Percentiles rank a stretch among this genome's conserved stretches.
Conservation (phyloP, 2,888 invertebrate species). For the Tenthredo livida region DNA sequence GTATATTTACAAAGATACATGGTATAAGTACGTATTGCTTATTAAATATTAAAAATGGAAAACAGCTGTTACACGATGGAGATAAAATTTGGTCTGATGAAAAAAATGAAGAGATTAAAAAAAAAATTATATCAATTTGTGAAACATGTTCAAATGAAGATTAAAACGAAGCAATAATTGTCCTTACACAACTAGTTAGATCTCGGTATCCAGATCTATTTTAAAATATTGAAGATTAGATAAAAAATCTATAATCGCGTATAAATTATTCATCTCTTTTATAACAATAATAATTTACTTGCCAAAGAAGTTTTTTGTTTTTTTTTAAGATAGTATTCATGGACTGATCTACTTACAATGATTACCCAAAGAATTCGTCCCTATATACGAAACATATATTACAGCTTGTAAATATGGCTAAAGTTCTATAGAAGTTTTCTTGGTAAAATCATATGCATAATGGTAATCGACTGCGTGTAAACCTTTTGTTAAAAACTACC, state of each 20-base stretch:
- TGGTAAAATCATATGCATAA: not conserved
- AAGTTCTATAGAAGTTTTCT: not conserved
- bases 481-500: not conserved
- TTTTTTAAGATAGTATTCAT: not conserved
- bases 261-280: constrained; percentile 8
- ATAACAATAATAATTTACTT: constrained; percentile 39
- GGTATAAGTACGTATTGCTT: constrained; percentile 31
- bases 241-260: not conserved
- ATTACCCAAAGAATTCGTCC: not conserved
- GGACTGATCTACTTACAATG: constrained; percentile 13
- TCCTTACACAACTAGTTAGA: not conserved
- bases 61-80: not conserved
- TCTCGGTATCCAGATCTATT: not conserved
- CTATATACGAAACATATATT: not conserved
- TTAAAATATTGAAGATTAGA: not conserved
- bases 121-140: not conserved
- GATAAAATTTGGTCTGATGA: not conserved
- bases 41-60: constrained; percentile 47
- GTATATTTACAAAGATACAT: constrained; percentile 54
- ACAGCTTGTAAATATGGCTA: not conserved
- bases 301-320: constrained; percentile 16
- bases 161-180: not conserved
- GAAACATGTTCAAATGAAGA: not conserved
- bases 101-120: not conserved
- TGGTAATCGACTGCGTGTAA: not conserved